Percentiles rank a stretch among this genome's conserved stretches.
Evolutionary conservation across 2,113 vertebrate species (phyloP).

Genomic region (Solenodon paradoxus): DNA sequence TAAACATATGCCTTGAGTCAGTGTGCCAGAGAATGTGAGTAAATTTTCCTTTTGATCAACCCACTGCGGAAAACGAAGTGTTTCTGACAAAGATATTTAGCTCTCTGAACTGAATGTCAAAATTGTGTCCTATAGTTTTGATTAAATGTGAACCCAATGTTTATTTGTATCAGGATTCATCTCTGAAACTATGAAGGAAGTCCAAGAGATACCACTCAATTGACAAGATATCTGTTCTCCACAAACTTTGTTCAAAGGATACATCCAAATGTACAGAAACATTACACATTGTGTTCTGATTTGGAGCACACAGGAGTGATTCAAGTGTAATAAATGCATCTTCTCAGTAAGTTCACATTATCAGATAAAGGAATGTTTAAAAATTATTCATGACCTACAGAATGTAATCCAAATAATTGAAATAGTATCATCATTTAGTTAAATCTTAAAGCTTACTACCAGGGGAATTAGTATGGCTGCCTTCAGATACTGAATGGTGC

Average conservation of each 20-base stretch:
- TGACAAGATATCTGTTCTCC: not conserved
- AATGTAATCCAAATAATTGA: not conserved
- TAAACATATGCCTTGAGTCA: not conserved
- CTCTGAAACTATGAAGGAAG: constrained; percentile 2
- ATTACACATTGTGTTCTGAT: not conserved
- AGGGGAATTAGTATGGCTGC: not conserved
- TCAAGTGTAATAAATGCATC: not conserved
- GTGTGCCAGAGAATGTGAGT: not conserved
- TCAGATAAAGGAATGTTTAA: not conserved
- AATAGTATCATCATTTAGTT: not conserved
- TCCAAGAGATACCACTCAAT: not conserved
- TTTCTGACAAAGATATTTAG: not conserved
- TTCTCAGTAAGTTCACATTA: not conserved
- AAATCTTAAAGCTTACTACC: not conserved
- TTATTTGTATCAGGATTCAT: not conserved
- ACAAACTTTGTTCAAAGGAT: not conserved
- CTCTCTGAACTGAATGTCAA: not conserved
- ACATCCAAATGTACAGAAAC: not conserved
- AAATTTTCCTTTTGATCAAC: not conserved
- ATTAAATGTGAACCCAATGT: not conserved
- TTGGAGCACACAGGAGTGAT: not conserved
- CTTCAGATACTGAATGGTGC: not conserved
- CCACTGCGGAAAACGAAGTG: not conserved
- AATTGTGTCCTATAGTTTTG: not conserved
- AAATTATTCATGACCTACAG: not conserved